Base-by-base conservation (phyloP, 37 sponge, comb jelly and placozoan species). In the Oopsacas minuta region DNA sequence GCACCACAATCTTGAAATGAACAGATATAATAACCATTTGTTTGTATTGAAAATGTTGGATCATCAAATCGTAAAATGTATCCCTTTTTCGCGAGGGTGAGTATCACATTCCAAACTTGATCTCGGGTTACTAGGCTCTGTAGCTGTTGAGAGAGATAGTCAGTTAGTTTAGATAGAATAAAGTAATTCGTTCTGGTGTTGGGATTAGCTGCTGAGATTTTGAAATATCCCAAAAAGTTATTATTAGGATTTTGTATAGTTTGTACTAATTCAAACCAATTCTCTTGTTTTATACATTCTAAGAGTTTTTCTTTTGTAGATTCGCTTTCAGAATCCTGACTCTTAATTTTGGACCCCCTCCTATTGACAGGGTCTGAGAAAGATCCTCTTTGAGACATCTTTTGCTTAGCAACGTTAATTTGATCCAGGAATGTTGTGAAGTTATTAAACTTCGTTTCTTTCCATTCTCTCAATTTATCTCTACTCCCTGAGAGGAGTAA, bases 371-470 rank as follows among this genome's bases (percentile, higher is more conserved):
- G 75, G 22, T 61, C 75, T 34, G 75, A 61, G 75, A 61, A 61
- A 34, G 75, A 61, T 3, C 75, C 75, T n/a, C 75, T 61, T 12
- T 61, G 75, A 34, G 75, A 61, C 75, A 61, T 20, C 30, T 61
- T 61, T 34, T 61, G 75, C 75, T 61, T 61, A 61, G 75, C 75
- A 61, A 34, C 75, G 75, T 61, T 61, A 61, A 61, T 61, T 3
- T 61, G 75, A 61, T 61, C 75, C 20, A 61, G 75, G 75, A 61
- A 61, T 61, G 75, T 61, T 25, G 75, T 61, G 75, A 61, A 61
- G 75, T 61, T 61, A 34, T 3, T 25, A 61, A 61, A 61, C 28
- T 61, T 61, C 75, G 75, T 34, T 12, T 61, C 22, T 12, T 12
- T 61, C 75, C 75, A 61, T 34, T 61, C 75, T n/a, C 1, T 12